These are phyloP conservation scores for Pachydiplax longipennis DNA, from an alignment of 2,888 invertebrate species.

Conservation along the genomic window DNA sequence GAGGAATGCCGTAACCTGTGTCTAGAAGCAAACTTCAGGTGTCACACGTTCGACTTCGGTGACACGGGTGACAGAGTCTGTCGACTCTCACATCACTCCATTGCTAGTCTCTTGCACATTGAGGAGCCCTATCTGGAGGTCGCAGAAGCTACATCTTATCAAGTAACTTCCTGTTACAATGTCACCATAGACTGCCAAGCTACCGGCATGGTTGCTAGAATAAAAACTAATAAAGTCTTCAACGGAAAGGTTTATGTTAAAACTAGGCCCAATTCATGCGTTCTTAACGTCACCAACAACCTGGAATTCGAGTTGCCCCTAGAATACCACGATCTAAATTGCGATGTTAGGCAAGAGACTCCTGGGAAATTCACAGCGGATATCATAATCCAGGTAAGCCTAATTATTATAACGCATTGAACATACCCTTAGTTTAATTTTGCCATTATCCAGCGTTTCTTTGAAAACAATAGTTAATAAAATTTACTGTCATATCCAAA, in stretches of 20 bases:
- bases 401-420: too few species aligned
- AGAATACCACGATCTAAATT: constrained; percentile 59
- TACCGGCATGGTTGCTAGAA: constrained; percentile 59
- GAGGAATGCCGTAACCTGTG: constrained; percentile 58
- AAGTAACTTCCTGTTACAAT: constrained; percentile 60
- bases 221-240: constrained; percentile 60
- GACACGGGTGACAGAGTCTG: constrained; percentile 58
- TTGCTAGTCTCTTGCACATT: constrained; percentile 54
- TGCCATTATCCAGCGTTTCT: too few species aligned
- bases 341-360: constrained; percentile 59
- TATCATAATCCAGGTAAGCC: constrained; percentile 59
- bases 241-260: constrained; percentile 62
- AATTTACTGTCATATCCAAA: too few species aligned
- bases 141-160: constrained; percentile 58
- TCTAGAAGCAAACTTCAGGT: constrained; percentile 57
- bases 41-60: constrained; percentile 60
- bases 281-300: constrained; percentile 58
- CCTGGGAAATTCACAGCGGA: constrained; percentile 59
- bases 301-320: constrained; percentile 59
- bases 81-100: constrained; percentile 59
- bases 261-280: constrained; percentile 60
- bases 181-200: constrained; percentile 59
- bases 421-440: too few species aligned
- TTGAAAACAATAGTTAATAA: too few species aligned
- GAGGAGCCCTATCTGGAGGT: constrained; percentile 58